phyloP scores from a whole-genome alignment of 2,888 invertebrate species.

The Euzophera pinguis region DNA sequence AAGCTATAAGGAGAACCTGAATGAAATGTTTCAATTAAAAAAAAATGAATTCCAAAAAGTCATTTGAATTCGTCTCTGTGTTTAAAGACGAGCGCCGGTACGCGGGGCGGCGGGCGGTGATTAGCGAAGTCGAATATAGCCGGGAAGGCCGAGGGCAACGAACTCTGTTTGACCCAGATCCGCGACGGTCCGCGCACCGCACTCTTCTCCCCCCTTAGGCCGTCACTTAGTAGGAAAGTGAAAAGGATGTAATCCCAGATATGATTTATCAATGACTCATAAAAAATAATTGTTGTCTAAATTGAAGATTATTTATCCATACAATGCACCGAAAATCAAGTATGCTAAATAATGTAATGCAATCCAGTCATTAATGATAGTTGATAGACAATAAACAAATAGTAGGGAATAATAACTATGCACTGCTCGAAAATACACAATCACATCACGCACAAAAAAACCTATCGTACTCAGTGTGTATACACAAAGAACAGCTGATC shows the following conservation, averaged over 20 bases:
- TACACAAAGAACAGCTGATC: conserved; percentile 46
- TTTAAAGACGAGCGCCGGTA: conserved; percentile 32
- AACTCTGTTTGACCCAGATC: conserved; percentile 78
- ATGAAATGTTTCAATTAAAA: no score
- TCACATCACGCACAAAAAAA: not conserved
- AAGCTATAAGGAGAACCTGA: no score
- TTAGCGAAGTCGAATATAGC: conserved; percentile 76
- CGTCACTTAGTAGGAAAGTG: conserved; percentile 58
- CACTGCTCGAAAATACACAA: not conserved
- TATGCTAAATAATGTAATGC: not conserved
- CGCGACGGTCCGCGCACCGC: conserved; percentile 37
- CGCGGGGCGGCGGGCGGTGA: conserved; percentile 46
- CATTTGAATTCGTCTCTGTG: conserved; percentile 42
- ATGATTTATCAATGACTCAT: conserved; percentile 20
- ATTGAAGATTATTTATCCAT: not conserved
- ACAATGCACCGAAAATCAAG: not conserved
- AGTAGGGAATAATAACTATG: not conserved
- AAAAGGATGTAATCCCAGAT: conserved; percentile 56
- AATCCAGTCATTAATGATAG: not conserved
- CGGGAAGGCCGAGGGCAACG: conserved; percentile 79
- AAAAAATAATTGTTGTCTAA: not conserved
- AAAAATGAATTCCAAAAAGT: conserved; percentile 14
- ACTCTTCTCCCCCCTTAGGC: conserved; percentile 26
- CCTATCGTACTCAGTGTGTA: not conserved
- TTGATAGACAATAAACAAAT: not conserved